Percentiles rank a stretch among this genome's conserved stretches.
Conservation (phyloP, 92 coral and sea anemone genomes). For the Bergia sp. region DNA sequence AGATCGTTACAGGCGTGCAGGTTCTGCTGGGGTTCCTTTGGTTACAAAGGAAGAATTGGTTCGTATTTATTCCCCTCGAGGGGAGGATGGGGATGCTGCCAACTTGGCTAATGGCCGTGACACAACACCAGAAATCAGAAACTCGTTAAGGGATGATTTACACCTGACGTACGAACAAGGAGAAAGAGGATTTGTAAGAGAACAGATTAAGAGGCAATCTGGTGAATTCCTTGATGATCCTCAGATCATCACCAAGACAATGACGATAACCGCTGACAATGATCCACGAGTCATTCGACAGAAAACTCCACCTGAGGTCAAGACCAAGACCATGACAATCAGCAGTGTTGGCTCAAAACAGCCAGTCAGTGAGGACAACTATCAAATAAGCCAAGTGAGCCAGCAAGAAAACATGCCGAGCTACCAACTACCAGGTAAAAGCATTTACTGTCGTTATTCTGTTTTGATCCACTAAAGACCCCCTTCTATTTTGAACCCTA, state of each 20-base stretch:
- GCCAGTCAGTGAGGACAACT: slow-evolving; percentile 51
- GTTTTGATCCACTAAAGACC: not conserved
- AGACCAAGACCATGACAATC: slow-evolving; percentile 73
- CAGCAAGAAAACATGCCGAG: slow-evolving; percentile 40
- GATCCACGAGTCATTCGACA: slow-evolving; percentile 77
- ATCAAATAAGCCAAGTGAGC: slow-evolving; percentile 16
- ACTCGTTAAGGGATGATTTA: slow-evolving; percentile 67
- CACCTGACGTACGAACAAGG: slow-evolving; percentile 85
- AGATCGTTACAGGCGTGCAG: slow-evolving; percentile 49
- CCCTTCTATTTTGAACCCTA: not conserved
- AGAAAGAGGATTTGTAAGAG: slow-evolving; percentile 85
- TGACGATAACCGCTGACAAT: slow-evolving; percentile 71
- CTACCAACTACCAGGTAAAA: slow-evolving; percentile 39
- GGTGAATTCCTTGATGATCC: slow-evolving; percentile 64
- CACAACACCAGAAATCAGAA: slow-evolving; percentile 64
- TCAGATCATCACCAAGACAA: slow-evolving; percentile 74
- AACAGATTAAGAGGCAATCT: slow-evolving; percentile 73
- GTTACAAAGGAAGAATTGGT: slow-evolving; percentile 79
- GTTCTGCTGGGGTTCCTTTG: slow-evolving; percentile 63
- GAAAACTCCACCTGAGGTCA: slow-evolving; percentile 73
- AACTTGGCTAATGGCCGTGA: slow-evolving; percentile 34
- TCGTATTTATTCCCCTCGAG: slow-evolving; percentile 70
- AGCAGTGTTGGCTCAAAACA: slow-evolving; percentile 58
- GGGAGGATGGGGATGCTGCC: slow-evolving; percentile 43
- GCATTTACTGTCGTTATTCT: not conserved